Conservation (phyloP, 2,888 invertebrate genomes). For the Sarcophaga subvicina region DNA sequence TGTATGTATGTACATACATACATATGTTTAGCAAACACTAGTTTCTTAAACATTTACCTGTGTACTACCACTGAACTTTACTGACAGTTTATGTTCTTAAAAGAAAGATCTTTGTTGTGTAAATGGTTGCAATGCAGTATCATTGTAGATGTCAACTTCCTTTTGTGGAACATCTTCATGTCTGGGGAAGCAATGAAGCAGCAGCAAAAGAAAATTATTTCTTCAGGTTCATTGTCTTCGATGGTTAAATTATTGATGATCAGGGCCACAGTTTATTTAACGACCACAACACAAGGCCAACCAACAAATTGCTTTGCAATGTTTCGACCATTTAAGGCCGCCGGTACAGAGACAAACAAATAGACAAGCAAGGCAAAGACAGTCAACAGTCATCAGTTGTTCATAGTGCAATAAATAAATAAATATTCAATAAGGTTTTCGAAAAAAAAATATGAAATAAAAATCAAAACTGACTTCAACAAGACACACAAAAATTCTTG, state of each 20-base stretch:
- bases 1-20: neutral
- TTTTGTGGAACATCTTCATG: neutral
- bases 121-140: slow-evolving; percentile 40
- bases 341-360: neutral
- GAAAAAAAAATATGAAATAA: neutral
- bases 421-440: neutral
- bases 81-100: slow-evolving; percentile 44
- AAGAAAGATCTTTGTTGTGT: slow-evolving; percentile 39
- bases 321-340: slow-evolving; percentile 57
- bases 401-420: neutral
- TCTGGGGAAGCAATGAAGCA: slow-evolving; percentile 7
- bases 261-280: slow-evolving; percentile 53
- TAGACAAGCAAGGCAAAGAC: neutral
- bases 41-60: neutral
- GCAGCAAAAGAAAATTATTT: slow-evolving; percentile 43
- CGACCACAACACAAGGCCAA: neutral
- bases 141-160: slow-evolving; percentile 19
- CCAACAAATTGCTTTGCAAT: slow-evolving; percentile 16
- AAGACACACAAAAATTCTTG: slow-evolving; percentile 13
- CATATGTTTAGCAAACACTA: neutral
- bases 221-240: slow-evolving; percentile 62
- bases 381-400: neutral
- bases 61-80: neutral
- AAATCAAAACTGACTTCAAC: neutral
- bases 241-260: slow-evolving; percentile 58